Evolutionary conservation across 2,113 vertebrate genomes (phyloP), one percentile per base, ranked within the genome.

Genomic region (Sisor rabdophorus): DNA sequence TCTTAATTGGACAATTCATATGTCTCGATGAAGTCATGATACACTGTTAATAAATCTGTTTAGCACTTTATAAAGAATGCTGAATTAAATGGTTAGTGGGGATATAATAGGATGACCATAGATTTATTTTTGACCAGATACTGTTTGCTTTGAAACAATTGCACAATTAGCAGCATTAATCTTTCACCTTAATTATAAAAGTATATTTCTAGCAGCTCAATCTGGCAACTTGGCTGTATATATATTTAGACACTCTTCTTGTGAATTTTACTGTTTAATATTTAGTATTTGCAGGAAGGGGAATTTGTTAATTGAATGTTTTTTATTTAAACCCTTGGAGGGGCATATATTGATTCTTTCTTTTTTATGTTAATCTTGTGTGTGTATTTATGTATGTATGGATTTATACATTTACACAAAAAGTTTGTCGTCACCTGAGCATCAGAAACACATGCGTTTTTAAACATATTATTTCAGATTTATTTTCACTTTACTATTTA

Each of bases 161-260:
- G 17, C 32, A n/a, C 60, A 63, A 15, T 13, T 1, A 44, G 30
- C 58, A 30, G 15, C 26, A 32, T 36, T 63, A 40, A 20, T 40
- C 11, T 63, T 26, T 36, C n/a, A 44, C 4, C 19, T 40, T 11
- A 22, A 64, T 64, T 64, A 13, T n/a, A n/a, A 40, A 65, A 47
- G 22, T 47, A 3, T 64, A 40, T 64, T 64, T 40, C 20, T 22
- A 32, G 2, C 63, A 67, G n/a, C n/a, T 4, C n/a, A 24, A 24
- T 67, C 63, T 67, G 63, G 40, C 64, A 67, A 67, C 40, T 15
- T 26, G 44, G 40, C 22, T 26, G 26, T 68, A 22, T 50, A 50
- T 26, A 11, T 26, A 48, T 26, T 44, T 13, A 26, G 2, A 15
- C 40, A 47, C n/a, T 65, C 47, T 24, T 22, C n/a, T 24, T 48